Percentiles rank a stretch among this genome's conserved stretches.
phyloP scores from a whole-genome alignment of 37 sponge, comb jelly and placozoan genomes.

The Haliclona indistincta region DNA sequence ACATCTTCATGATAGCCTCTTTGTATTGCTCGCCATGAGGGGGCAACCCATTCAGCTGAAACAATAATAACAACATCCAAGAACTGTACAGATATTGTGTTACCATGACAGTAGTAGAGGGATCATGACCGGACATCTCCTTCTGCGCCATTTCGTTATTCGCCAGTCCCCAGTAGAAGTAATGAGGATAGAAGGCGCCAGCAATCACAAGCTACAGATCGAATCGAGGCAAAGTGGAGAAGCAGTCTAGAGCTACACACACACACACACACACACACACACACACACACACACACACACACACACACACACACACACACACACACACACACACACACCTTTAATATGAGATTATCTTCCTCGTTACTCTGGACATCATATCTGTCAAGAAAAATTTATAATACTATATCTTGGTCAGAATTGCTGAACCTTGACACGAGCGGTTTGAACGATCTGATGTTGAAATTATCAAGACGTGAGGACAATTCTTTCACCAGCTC shows the following conservation, averaged over 20 bases:
- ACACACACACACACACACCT: conserved; percentile 18
- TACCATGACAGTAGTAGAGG: conserved; percentile 84
- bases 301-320: background rate
- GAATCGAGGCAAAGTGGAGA: too few species aligned
- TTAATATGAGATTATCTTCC: background rate
- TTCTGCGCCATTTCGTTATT: conserved; percentile 60
- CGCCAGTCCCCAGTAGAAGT: conserved; percentile 54
- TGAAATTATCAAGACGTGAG: conserved; percentile 53
- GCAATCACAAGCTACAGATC: conserved; percentile 77
- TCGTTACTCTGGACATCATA: background rate
- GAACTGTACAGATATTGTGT: conserved; percentile 1
- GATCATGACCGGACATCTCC: conserved; percentile 71
- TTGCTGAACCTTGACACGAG: background rate
- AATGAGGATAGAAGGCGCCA: conserved; percentile 91
- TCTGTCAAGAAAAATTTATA: background rate
- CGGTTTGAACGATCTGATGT: conserved; percentile 44
- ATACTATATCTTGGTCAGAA: background rate
- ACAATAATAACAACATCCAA: background rate
- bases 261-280: conserved; percentile 23
- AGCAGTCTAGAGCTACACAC: too few species aligned
- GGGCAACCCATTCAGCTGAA: conserved; percentile 62
- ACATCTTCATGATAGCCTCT: conserved; percentile 25
- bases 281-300: conserved; percentile 22
- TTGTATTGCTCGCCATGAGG: conserved; percentile 38
- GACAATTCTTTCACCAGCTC: conserved; percentile 68